Conservation (phyloP, 2,113 vertebrate genomes). For the Pomatostomus ruficeps region DNA sequence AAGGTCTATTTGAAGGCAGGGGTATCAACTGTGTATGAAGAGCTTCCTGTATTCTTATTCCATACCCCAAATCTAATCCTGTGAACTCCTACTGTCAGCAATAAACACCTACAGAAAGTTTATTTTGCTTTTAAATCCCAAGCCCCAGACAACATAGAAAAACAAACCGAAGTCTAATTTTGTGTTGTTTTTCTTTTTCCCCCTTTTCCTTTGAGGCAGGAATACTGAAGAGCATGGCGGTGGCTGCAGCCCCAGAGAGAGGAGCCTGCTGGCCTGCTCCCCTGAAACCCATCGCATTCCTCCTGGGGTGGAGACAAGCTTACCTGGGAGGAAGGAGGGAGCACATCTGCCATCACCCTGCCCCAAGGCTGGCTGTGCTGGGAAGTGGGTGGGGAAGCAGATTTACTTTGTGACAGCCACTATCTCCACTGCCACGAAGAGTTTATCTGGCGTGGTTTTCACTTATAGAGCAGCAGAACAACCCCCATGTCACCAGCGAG, state of each 20-base stretch:
- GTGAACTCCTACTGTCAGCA: slow-evolving; percentile 11
- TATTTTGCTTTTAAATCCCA: slow-evolving; percentile 5
- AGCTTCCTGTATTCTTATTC: neutral
- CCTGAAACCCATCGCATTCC: neutral
- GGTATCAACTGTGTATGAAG: neutral
- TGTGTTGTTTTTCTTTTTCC: neutral
- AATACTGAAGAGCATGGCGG: neutral
- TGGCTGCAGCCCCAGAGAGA: neutral
- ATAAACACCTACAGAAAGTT: neutral
- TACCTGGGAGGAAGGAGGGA: neutral
- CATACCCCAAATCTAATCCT: neutral
- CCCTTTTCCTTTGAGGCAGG: neutral
- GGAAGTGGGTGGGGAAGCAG: slow-evolving; percentile 1
- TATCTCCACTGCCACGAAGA: neutral
- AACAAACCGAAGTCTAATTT: neutral
- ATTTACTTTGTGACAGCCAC: neutral
- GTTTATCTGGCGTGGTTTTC: neutral
- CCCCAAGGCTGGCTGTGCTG: slow-evolving; percentile 35
- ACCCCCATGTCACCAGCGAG: neutral
- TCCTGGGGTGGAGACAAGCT: neutral
- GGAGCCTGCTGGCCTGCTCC: neutral
- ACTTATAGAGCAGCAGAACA: neutral
- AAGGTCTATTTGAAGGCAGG: neutral
- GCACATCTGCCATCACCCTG: slow-evolving; percentile 29
- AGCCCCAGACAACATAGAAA: neutral